Conservation (phyloP, 2,113 vertebrate genomes). For the Nanorana parkeri region DNA sequence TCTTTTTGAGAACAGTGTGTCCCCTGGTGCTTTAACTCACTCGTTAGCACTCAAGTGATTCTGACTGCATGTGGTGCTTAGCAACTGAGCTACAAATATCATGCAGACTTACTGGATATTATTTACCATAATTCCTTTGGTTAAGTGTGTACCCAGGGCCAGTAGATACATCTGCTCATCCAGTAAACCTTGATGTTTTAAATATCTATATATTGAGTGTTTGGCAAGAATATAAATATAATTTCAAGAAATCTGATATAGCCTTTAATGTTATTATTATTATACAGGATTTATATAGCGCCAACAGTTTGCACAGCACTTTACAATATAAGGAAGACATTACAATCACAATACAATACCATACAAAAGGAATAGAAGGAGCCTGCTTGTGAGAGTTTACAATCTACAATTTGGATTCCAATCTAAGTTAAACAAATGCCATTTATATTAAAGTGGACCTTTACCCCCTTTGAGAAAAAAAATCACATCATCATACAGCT, state of each 20-base stretch:
- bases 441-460: no score
- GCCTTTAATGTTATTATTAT: no score
- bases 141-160: not conserved
- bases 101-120: conserved; percentile 24
- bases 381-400: no score
- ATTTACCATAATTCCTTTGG: conserved; percentile 36
- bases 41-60: conserved; percentile 63
- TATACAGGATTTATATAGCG: no score
- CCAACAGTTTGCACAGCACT: no score
- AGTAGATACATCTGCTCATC: conserved; percentile 17
- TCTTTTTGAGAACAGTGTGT: conserved; percentile 13
- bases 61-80: conserved; percentile 65
- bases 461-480: no score
- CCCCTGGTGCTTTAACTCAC: conserved; percentile 63
- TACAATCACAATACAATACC: no score
- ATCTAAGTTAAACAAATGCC: no score
- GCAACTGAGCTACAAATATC: conserved; percentile 59
- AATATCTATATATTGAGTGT: not conserved
- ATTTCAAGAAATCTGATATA: not conserved
- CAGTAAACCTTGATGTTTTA: not conserved
- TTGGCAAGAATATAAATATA: not conserved
- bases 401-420: no score
- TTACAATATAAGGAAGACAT: no score
- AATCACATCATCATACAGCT: no score
- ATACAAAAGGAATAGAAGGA: no score